Base-by-base conservation (phyloP, 2,113 vertebrate genomes). In the Phylloscopus trochiloides region DNA sequence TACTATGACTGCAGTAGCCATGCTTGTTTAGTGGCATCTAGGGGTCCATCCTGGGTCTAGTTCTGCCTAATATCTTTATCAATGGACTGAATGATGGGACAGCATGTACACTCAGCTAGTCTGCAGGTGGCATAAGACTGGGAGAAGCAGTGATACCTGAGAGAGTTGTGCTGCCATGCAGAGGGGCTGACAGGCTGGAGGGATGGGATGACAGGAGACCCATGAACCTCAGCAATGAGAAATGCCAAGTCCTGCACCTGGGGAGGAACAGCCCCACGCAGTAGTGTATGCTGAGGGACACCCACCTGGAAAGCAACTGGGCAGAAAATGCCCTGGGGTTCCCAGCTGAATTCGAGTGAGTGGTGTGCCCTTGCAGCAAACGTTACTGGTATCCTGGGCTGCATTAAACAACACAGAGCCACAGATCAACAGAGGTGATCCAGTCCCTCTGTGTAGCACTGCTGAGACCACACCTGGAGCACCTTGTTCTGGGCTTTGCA, bases 341-440 rank as follows among this genome's bases (percentile, higher is more conserved):
- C n/a, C n/a, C 1, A 0, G 21, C 1, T 68, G 28, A 76, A 50
- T 10, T 8, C 3, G 17, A 72, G 8, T 3, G 36, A 42, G 18
- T 19, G n/a, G 22, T 51, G 26, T 31, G 18, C 18, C 36, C 21
- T 55, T 57, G 29, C 8, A 66, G 12, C 22, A 72, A 71, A 12
- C 25, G 28, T 17, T 34, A 38, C 24, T 5, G 12, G 6, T 34
- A 45, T 45, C 57, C 28, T 76, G 34, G 28, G 13, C 38, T 94
- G 47, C 42, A 26, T 26, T 80, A 45, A 32, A 18, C 1, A 18
- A 66, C 7, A 25, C 17, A 54, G 0, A 85, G 51, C 32, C 45
- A 71, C 17, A 71, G 40, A 28, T 12, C 28, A 54, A 25, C 31
- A 34, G 19, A 58, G 1, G 2, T 28, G 38, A 26, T 65, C 22